phyloP scores from a whole-genome alignment of 2,888 invertebrate genomes.

The Hipparchia semele region DNA sequence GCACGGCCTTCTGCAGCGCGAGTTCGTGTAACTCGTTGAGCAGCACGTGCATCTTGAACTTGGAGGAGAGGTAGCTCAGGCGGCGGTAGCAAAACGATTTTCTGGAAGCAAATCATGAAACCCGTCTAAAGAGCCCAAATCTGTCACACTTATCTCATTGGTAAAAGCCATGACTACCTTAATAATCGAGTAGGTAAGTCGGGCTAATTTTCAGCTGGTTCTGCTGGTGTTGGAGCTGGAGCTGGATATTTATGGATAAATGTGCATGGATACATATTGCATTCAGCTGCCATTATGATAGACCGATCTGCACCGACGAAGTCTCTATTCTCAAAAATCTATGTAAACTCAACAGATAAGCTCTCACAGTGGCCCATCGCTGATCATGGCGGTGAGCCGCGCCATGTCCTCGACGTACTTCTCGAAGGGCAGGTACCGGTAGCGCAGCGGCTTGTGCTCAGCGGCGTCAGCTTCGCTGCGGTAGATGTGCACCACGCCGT shows the following conservation, averaged over 20 bases:
- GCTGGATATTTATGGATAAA: no score
- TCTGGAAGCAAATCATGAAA: slow-evolving; percentile 72
- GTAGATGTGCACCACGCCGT: slow-evolving; percentile 83
- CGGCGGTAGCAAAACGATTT: slow-evolving; percentile 99
- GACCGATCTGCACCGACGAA: no score
- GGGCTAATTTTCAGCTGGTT: no score
- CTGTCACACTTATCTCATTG: neutral
- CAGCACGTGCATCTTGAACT: slow-evolving; percentile 97
- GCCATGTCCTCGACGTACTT: slow-evolving; percentile 95
- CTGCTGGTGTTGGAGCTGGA: no score
- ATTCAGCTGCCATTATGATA: no score
- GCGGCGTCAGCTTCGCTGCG: slow-evolving; percentile 79
- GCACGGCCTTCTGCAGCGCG: slow-evolving; percentile 98
- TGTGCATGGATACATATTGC: no score
- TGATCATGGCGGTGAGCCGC: slow-evolving; percentile 90
- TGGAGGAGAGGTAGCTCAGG: slow-evolving; percentile 96
- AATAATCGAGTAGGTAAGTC: no score
- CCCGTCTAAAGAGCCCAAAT: neutral
- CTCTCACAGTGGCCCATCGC: slow-evolving; percentile 97
- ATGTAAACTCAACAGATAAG: neutral
- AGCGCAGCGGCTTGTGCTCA: slow-evolving; percentile 84
- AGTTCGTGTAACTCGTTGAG: slow-evolving; percentile 97
- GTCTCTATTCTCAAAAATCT: no score
- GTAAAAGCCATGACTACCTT: no score
- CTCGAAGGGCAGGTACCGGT: slow-evolving; percentile 86